Conservation (phyloP, 1,140 invertebrate species). For the Phymastichus coffea region DNA sequence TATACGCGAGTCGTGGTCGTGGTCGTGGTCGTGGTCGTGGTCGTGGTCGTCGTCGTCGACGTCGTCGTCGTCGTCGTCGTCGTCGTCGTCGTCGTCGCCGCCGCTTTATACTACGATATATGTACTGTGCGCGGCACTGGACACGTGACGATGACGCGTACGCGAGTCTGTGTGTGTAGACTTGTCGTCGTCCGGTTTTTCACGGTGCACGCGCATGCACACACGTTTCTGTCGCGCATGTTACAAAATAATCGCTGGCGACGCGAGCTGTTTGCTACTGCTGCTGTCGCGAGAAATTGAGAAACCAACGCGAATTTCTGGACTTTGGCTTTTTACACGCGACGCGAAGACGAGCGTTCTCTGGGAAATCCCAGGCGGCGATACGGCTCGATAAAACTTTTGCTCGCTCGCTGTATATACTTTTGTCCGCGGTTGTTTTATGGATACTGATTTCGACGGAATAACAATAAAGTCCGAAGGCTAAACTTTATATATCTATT, state of each 20-base stretch:
- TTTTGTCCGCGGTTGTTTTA: not conserved
- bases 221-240: no score
- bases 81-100: no score
- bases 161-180: no score
- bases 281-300: constrained; percentile 21
- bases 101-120: no score
- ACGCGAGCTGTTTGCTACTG: constrained; percentile 18
- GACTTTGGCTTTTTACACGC: not conserved
- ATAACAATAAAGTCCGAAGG: not conserved
- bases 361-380: no score
- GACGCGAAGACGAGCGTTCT: no score
- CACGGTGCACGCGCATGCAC: not conserved
- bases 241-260: constrained; percentile 22
- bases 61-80: no score
- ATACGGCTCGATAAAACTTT: no score
- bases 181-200: constrained; percentile 11
- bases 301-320: constrained; percentile 4
- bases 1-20: no score
- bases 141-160: constrained; percentile 5
- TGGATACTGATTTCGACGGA: not conserved
- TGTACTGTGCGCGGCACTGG: no score
- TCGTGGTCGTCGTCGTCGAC: no score
- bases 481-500: not conserved
- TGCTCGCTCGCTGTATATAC: not conserved
- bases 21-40: no score